phyloP scores from a whole-genome alignment of 2,797 vertebrate species.

The Erpetoichthys calabaricus region DNA sequence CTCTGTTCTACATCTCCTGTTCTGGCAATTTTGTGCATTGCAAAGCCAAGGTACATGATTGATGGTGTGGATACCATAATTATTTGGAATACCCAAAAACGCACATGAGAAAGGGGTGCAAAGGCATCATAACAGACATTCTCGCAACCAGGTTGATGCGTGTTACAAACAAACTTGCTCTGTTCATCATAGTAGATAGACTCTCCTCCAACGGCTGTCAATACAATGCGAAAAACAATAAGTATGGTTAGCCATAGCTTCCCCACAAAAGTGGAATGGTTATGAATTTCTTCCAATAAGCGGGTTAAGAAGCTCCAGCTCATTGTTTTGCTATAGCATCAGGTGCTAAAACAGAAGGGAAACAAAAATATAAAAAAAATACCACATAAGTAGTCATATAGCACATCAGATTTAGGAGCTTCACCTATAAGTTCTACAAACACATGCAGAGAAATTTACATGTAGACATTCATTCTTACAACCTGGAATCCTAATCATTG shows the following conservation, averaged over 20 bases:
- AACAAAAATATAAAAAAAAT: too few relatives aligned
- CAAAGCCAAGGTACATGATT: slow-evolving; percentile 75
- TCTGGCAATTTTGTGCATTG: slow-evolving; percentile 71
- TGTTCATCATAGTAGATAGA: slow-evolving; percentile 85
- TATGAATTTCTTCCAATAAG: slow-evolving; percentile 79
- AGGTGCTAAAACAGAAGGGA: slow-evolving; percentile 18
- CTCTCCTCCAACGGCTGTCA: slow-evolving; percentile 72
- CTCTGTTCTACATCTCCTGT: slow-evolving; percentile 30
- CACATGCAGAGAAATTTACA: too few relatives aligned
- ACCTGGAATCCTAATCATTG: too few relatives aligned
- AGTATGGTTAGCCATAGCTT: slow-evolving; percentile 79
- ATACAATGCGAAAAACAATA: slow-evolving; percentile 75
- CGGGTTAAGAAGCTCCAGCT: slow-evolving; percentile 82
- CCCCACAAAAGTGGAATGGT: slow-evolving; percentile 79
- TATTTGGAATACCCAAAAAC: slow-evolving; percentile 81
- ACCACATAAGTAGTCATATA: too few relatives aligned
- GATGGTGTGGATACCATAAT: slow-evolving; percentile 73
- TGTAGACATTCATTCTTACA: too few relatives aligned
- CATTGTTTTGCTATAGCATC: slow-evolving; percentile 44
- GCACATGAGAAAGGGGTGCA: slow-evolving; percentile 70
- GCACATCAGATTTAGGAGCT: too few relatives aligned
- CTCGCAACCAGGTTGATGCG: slow-evolving; percentile 72
- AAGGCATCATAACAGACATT: slow-evolving; percentile 80
- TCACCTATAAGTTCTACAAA: too few relatives aligned
- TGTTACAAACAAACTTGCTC: slow-evolving; percentile 80